Evolutionary conservation across 2,113 vertebrate species (phyloP).

Genomic region (Cynopterus brachyotis): DNA sequence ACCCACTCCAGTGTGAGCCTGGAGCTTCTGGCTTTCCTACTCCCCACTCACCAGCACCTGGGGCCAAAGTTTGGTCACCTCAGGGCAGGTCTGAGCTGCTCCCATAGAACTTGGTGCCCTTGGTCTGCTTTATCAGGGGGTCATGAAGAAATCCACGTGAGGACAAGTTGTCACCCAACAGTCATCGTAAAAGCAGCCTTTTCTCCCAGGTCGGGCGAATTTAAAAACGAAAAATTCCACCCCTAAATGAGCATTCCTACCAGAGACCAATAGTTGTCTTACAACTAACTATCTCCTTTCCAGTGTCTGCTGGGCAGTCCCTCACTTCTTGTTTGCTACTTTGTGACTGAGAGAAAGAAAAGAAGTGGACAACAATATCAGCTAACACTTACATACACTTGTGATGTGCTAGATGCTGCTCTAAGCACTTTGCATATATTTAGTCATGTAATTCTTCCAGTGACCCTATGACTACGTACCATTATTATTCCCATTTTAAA

Average conservation of each 20-base stretch:
- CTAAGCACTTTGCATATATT: background rate
- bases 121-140: background rate
- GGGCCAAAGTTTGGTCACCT: background rate
- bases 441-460: background rate
- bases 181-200: background rate
- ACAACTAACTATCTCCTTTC: background rate
- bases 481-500: background rate
- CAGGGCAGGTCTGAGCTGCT: background rate
- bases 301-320: background rate
- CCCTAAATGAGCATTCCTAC: background rate
- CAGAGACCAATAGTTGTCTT: background rate
- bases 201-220: background rate
- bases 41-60: background rate
- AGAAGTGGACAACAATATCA: background rate
- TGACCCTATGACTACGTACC: background rate
- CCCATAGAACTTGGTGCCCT: background rate
- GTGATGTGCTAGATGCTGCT: background rate
- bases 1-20: background rate
- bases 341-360: background rate
- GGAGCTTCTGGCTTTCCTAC: background rate
- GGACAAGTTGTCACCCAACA: background rate
- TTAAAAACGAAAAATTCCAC: background rate
- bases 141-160: background rate
- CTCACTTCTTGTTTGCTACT: background rate
- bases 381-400: background rate